A percentile compares a stretch with the other conserved stretches of the same genome.
Evolutionary conservation across 2,888 invertebrate genomes (phyloP).

Genomic region (Catocala fraxini): DNA sequence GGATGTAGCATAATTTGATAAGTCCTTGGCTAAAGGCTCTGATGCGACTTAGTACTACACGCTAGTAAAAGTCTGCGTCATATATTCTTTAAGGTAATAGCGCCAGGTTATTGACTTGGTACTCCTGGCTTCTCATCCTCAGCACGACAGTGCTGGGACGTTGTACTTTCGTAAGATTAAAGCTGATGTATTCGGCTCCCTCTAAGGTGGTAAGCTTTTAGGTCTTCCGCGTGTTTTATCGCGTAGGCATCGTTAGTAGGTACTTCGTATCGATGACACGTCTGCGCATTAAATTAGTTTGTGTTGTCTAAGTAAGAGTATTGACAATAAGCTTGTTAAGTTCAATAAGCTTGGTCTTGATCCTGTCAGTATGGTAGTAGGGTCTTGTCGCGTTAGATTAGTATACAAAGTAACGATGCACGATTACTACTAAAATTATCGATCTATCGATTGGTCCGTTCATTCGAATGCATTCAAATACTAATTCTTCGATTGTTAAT

Average conservation of each 20-base stretch:
- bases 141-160: neutral
- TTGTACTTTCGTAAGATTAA: neutral
- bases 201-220: constrained; percentile 12
- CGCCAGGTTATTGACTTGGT: no score
- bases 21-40: no score
- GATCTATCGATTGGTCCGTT: no score
- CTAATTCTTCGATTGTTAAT: no score
- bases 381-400: constrained; percentile 42
- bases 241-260: constrained; percentile 4
- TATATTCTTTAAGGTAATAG: no score
- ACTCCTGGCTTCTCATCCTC: no score
- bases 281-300: constrained; percentile 15
- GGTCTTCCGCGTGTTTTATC: constrained; percentile 10
- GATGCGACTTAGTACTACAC: no score
- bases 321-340: constrained; percentile 22
- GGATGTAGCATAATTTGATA: no score
- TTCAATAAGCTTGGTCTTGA: constrained; percentile 11
- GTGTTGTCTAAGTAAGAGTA: constrained; percentile 13
- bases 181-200: neutral
- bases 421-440: no score
- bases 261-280: constrained; percentile 10
- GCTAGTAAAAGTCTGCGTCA: no score
- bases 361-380: constrained; percentile 17
- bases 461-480: no score
- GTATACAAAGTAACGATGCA: constrained; percentile 6